phyloP scores from a whole-genome alignment of 2,113 vertebrate species.

The Bufo bufo region DNA sequence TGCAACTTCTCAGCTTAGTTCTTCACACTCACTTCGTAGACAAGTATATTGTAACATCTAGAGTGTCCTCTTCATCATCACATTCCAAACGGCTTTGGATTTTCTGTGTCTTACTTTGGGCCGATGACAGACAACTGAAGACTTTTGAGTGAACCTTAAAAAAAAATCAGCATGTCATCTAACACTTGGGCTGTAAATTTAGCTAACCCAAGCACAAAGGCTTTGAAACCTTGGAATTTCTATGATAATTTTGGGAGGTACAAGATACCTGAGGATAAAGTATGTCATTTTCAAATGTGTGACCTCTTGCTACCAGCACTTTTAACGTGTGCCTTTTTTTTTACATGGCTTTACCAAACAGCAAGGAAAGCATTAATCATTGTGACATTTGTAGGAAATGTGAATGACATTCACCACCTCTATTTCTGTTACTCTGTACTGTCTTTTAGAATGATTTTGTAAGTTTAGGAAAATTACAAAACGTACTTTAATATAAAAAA shows the following conservation, averaged over 20 bases:
- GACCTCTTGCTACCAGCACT: slow-evolving; percentile 70
- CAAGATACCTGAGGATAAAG: slow-evolving; percentile 69
- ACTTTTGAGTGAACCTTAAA: slow-evolving; percentile 64
- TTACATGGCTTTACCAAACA: slow-evolving; percentile 4
- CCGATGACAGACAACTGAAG: slow-evolving; percentile 73
- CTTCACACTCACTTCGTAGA: slow-evolving; percentile 72
- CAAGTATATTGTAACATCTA: slow-evolving; percentile 71
- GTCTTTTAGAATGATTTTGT: not conserved
- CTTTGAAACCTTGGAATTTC: slow-evolving; percentile 71
- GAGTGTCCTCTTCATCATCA: slow-evolving; percentile 81
- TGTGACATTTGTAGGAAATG: slow-evolving; percentile 53
- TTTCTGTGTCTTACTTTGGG: slow-evolving; percentile 59
- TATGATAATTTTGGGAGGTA: slow-evolving; percentile 72
- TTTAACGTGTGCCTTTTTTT: slow-evolving; percentile 61
- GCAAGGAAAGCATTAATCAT: slow-evolving; percentile 62
- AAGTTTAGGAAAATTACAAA: not conserved
- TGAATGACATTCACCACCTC: slow-evolving; percentile 32
- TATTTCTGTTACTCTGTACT: not conserved
- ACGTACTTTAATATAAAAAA: not conserved
- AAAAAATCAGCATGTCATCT: slow-evolving; percentile 67
- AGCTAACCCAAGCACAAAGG: slow-evolving; percentile 71
- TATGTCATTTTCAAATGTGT: slow-evolving; percentile 68
- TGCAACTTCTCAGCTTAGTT: slow-evolving; percentile 68
- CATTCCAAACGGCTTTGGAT: slow-evolving; percentile 72
- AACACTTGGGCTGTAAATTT: slow-evolving; percentile 73